Evolutionary conservation across 2,797 vertebrate species (phyloP).

Genomic region (Setipinna tenuifilis): DNA sequence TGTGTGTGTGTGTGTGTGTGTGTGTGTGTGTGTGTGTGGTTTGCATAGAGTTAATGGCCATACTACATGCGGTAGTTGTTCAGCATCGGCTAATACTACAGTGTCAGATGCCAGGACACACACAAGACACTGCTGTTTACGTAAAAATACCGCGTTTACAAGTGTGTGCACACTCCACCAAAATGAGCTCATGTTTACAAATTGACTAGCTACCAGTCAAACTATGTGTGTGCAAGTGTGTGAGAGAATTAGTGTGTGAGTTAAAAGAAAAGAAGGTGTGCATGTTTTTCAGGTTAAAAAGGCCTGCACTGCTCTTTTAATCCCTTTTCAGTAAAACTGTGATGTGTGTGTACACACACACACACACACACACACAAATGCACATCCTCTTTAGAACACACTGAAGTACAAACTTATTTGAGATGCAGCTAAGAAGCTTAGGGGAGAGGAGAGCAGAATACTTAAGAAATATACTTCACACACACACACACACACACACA

Average conservation of each 20-base stretch:
- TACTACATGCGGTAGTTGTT: too few relatives aligned
- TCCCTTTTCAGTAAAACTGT: neutral
- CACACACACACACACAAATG: neutral
- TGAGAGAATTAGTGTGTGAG: neutral
- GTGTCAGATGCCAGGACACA: too few relatives aligned
- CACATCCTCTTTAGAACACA: neutral
- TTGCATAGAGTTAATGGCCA: too few relatives aligned
- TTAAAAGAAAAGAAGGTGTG: neutral
- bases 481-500: too few relatives aligned
- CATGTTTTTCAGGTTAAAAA: neutral
- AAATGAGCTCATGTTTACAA: too few relatives aligned
- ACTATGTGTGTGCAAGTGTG: neutral
- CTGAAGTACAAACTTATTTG: slow-evolving; percentile 14
- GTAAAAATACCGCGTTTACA: too few relatives aligned
- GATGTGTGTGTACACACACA: neutral
- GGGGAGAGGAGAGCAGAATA: neutral
- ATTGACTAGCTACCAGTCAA: too few relatives aligned
- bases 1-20: too few relatives aligned
- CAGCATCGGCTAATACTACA: too few relatives aligned
- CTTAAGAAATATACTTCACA: neutral
- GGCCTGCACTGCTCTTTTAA: neutral
- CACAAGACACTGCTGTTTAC: too few relatives aligned
- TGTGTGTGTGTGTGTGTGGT: too few relatives aligned
- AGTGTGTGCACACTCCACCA: too few relatives aligned
- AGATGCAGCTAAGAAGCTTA: slow-evolving; percentile 20